Evolutionary conservation across 1,140 invertebrate species (phyloP).

Genomic region (Phthorimaea operculella): DNA sequence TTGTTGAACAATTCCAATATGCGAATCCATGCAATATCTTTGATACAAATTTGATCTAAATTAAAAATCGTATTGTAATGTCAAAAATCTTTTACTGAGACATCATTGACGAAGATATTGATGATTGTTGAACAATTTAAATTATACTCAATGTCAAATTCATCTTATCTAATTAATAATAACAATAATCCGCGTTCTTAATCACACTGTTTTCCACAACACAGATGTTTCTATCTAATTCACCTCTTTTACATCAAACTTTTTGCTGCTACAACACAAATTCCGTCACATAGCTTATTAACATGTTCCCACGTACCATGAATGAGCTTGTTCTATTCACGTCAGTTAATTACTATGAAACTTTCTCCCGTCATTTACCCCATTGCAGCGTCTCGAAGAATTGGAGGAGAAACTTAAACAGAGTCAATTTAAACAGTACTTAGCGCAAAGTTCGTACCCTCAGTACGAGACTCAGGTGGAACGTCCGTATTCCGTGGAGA

Average conservation of each 20-base stretch:
- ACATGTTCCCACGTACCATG: constrained; percentile 1
- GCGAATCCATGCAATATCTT: too few relatives aligned
- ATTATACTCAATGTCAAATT: too few relatives aligned
- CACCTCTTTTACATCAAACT: neutral
- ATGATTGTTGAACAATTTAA: too few relatives aligned
- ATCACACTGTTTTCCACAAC: too few relatives aligned
- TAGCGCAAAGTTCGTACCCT: constrained; percentile 41
- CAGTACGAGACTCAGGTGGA: constrained; percentile 46
- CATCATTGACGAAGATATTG: too few relatives aligned
- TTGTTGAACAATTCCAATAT: too few relatives aligned
- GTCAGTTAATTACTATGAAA: constrained; percentile 15
- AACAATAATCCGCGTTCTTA: too few relatives aligned
- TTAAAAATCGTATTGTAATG: too few relatives aligned
- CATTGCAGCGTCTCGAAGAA: constrained; percentile 41
- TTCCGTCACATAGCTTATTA: neutral
- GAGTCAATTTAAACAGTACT: constrained; percentile 56
- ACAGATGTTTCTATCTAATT: too few relatives aligned
- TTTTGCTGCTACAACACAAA: constrained; percentile 1
- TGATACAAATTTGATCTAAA: too few relatives aligned
- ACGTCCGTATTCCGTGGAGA: constrained; percentile 44
- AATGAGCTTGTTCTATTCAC: constrained; percentile 9
- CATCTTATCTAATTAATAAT: too few relatives aligned
- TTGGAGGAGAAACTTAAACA: constrained; percentile 59
- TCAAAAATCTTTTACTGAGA: too few relatives aligned
- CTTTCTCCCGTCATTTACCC: constrained; percentile 25